These are phyloP conservation scores for Damaliscus lunatus DNA, from an alignment of 2,113 vertebrate genomes.

Conservation along the genomic window DNA sequence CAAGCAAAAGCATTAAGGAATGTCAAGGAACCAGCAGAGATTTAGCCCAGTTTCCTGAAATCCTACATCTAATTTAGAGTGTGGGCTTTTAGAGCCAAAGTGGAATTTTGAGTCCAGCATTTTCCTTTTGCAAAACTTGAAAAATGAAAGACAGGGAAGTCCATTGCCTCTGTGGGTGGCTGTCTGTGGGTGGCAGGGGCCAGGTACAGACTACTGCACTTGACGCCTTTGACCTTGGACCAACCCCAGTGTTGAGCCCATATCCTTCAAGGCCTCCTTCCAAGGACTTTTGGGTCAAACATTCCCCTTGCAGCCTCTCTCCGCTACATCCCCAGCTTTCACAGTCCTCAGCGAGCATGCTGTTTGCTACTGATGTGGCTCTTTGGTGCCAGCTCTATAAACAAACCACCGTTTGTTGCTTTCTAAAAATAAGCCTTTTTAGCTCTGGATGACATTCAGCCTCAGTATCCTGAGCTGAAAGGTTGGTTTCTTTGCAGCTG, in stretches of 20 bases:
- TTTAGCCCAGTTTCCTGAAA: neutral
- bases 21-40: neutral
- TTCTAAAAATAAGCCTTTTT: constrained; percentile 50
- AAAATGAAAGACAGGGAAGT: neutral
- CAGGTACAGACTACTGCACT: neutral
- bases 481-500: neutral
- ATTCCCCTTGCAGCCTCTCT: neutral
- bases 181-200: neutral
- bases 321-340: neutral
- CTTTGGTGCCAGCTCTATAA: neutral
- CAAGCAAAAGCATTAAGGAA: neutral
- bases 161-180: no score
- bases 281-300: neutral
- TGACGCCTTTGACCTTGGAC: neutral
- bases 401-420: constrained; percentile 41
- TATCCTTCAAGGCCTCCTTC: neutral
- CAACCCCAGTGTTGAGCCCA: neutral
- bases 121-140: neutral
- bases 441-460: neutral
- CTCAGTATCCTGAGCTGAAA: constrained; percentile 4
- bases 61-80: neutral
- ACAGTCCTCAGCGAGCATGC: neutral
- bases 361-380: neutral
- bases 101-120: neutral
- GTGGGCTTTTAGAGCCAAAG: neutral